Evolutionary conservation across 2,888 invertebrate genomes (phyloP).

Genomic region (Temnothorax unifasciatus): DNA sequence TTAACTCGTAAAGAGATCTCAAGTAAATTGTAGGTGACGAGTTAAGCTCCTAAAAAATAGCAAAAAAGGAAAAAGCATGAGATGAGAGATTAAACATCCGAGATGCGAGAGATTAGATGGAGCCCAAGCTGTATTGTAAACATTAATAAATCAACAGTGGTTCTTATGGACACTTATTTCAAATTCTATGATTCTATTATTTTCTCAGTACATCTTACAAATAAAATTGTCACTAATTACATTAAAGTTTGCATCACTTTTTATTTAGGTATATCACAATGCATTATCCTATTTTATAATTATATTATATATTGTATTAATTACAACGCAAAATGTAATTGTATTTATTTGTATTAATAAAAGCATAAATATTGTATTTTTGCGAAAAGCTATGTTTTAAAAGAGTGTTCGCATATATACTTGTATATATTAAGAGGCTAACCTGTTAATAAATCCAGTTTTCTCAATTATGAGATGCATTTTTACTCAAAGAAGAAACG

Average conservation of each 20-base stretch:
- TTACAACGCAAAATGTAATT: background rate
- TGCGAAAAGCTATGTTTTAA: background rate
- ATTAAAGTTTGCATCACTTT: background rate
- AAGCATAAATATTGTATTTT: background rate
- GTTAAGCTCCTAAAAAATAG: background rate
- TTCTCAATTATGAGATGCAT: slow-evolving; percentile 28
- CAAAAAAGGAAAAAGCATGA: slow-evolving; percentile 15
- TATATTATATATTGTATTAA: background rate
- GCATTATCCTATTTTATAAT: background rate
- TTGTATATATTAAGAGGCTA: background rate
- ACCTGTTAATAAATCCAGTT: slow-evolving; percentile 19
- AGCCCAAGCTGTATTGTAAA: background rate
- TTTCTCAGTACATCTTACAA: background rate
- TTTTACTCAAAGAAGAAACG: slow-evolving; percentile 24
- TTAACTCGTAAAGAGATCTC: background rate
- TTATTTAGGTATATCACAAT: background rate
- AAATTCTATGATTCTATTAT: background rate
- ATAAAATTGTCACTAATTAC: background rate
- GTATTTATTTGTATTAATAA: background rate
- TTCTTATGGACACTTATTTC: background rate
- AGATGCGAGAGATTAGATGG: background rate
- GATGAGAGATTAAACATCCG: background rate
- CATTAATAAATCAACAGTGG: background rate
- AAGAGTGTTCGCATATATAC: background rate
- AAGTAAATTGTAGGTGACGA: background rate